Evolutionary conservation across 2,888 invertebrate genomes (phyloP), one percentile per base, ranked within the genome.

Genomic region (Empis livida): DNA sequence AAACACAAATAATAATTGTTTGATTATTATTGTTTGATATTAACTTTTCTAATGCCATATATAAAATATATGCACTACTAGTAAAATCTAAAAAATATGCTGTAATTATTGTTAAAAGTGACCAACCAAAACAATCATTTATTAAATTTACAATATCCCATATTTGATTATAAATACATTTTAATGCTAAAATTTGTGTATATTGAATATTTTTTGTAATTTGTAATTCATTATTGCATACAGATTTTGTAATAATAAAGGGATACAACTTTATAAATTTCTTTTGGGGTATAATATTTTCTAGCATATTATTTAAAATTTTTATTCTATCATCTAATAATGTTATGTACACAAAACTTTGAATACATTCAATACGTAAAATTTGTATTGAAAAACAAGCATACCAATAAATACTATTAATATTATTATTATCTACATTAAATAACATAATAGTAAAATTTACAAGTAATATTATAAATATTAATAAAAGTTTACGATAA

Each of bases 51-150:
- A 55, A 46, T 3, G 56, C 55, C 2, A 58, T 52, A 38, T 62
- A 54, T 1, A 59, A 55, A 62, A 64, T 64, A 50, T 67, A 69
- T 0, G 59, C 59, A 48, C 63, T 64, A 5, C 59, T 57, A 0
- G 67, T 61, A 16, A 68, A 61, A 49, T 66, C 59, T 3, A 66
- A 55, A 47, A 67, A 63, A 43, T 61, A 60, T 38, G 60, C 52
- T 13, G 62, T 52, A 9, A 58, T 59, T 5, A 64, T 54, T 2
- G 55, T 57, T 27, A 68, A 48, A 41, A 68, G 48, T 1, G 65
- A 62, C 67, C 67, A 68, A 14, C 69, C 68, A 42, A 59, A 64
- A 44, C 59, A 59, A 38, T 60, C 57, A 49, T 64, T 68, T 3
- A 55, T 43, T n/a, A 55, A 41, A 42, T 48, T 53, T 13, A 60